These are phyloP conservation scores for Myrmophylax atrothorax DNA, from an alignment of 2,113 vertebrate species.

Conservation along the genomic window DNA sequence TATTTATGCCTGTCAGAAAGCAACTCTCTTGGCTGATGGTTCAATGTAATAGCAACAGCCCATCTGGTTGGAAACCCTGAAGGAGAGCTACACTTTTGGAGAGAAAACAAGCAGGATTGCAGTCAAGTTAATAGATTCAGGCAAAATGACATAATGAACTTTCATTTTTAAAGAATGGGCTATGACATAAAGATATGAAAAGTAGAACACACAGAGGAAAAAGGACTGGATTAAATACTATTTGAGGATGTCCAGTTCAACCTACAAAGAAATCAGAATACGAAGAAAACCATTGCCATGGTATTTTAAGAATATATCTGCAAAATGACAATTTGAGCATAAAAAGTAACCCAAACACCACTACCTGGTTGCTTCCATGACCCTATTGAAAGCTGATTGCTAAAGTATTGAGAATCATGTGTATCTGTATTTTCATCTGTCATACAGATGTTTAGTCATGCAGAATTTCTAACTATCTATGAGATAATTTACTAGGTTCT, in stretches of 20 bases:
- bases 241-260: neutral
- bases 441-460: neutral
- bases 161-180: neutral
- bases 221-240: neutral
- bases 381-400: neutral
- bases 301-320: neutral
- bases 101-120: neutral
- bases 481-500: neutral
- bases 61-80: slow-evolving; percentile 27
- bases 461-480: neutral
- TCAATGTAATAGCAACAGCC: neutral
- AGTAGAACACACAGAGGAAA: neutral
- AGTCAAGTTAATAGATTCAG: neutral
- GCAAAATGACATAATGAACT: neutral
- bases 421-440: neutral
- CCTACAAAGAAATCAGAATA: neutral
- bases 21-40: neutral
- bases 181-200: neutral
- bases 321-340: neutral
- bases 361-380: neutral
- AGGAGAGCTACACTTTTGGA: neutral
- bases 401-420: neutral
- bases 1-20: neutral
- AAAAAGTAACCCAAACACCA: neutral
- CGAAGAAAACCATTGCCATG: neutral